Percentiles rank a stretch among this genome's conserved stretches.
Conservation (phyloP, 64 coral and sea anemone species). For the Exaiptasia diaphana region DNA sequence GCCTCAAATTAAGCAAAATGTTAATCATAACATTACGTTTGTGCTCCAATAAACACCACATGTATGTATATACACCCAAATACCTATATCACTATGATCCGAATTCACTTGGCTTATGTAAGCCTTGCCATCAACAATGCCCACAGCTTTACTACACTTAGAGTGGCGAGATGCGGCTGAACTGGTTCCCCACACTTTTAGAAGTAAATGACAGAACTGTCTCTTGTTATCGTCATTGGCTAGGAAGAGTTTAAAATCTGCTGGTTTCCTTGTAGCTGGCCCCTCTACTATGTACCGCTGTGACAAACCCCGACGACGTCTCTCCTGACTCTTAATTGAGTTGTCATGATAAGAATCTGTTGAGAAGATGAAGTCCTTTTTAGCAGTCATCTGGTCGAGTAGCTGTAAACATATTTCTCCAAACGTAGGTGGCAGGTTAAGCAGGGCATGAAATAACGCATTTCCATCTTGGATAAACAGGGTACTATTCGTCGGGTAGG, state of each 20-base stretch:
- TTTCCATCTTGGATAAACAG: constrained; percentile 15
- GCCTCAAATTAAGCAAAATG: too few species aligned
- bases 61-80: too few species aligned
- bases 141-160: too few species aligned
- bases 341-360: constrained; percentile 7
- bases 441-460: background rate
- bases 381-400: constrained; percentile 19
- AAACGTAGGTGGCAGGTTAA: background rate
- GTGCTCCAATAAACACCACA: too few species aligned
- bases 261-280: constrained; percentile 23
- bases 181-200: too few species aligned
- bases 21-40: too few species aligned
- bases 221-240: constrained; percentile 36
- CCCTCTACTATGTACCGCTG: background rate
- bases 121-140: too few species aligned
- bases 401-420: background rate
- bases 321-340: background rate
- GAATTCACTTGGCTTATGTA: too few species aligned
- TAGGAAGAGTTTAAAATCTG: constrained; percentile 50
- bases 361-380: constrained; percentile 13
- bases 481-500: background rate
- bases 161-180: too few species aligned
- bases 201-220: constrained; percentile 33
- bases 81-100: too few species aligned
- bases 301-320: background rate